Conservation (phyloP, 2,888 invertebrate genomes). For the Pollenia angustigena region DNA sequence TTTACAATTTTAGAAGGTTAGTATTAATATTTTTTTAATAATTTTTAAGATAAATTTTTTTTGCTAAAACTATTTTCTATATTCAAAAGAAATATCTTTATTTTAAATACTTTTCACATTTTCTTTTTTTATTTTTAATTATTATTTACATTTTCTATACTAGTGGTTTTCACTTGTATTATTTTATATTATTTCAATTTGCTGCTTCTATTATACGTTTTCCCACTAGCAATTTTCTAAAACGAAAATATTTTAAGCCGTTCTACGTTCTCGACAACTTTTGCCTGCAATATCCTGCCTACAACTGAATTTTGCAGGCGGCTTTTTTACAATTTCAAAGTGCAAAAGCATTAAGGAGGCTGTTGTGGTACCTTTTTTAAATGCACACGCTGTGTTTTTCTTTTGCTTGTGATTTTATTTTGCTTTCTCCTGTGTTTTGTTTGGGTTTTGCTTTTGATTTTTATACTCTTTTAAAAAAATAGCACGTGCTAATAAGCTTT, state of each 20-base stretch:
- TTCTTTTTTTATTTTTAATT: constrained; percentile 9
- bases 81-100: neutral
- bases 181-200: constrained; percentile 6
- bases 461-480: constrained; percentile 27
- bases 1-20: neutral
- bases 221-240: constrained; percentile 35
- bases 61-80: neutral
- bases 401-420: constrained; percentile 5
- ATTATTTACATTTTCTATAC: constrained; percentile 54
- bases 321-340: constrained; percentile 52
- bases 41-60: neutral
- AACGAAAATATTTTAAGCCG: constrained; percentile 28
- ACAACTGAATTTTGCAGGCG: constrained; percentile 78
- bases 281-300: constrained; percentile 80
- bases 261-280: constrained; percentile 62
- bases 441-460: constrained; percentile 9
- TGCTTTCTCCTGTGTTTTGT: neutral
- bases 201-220: constrained; percentile 62
- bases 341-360: constrained; percentile 46
- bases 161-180: constrained; percentile 28
- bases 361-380: constrained; percentile 37
- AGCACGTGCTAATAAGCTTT: constrained; percentile 58
- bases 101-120: neutral
- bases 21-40: neutral
- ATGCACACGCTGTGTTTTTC: constrained; percentile 3